Evolutionary conservation across 2,888 invertebrate species (phyloP).

Genomic region (Pediacus dermestoides): DNA sequence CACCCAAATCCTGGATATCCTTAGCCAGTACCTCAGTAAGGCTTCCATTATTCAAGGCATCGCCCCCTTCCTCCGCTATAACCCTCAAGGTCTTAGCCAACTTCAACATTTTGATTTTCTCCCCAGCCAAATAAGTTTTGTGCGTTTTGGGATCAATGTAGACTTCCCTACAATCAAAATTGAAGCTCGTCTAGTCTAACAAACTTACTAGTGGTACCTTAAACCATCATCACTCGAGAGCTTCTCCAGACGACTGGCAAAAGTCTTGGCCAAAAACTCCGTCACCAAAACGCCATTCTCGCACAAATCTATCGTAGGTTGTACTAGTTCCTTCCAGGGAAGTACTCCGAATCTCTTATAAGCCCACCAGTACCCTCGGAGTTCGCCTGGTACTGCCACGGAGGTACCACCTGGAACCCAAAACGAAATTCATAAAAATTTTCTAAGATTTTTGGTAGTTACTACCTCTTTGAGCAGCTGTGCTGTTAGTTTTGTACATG

Average conservation of each 20-base stretch:
- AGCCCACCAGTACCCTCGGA: constrained; percentile 78
- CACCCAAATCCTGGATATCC: constrained; percentile 55
- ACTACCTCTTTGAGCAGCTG: constrained; percentile 2
- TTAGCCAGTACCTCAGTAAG: constrained; percentile 48
- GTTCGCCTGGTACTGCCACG: constrained; percentile 86
- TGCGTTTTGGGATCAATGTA: constrained; percentile 35
- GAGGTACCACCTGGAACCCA: constrained; percentile 68
- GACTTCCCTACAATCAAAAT: constrained; percentile 24
- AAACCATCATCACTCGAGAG: constrained; percentile 28
- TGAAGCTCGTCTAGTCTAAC: neutral
- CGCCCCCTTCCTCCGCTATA: constrained; percentile 54
- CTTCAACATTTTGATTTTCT: constrained; percentile 25
- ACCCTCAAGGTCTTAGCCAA: constrained; percentile 55
- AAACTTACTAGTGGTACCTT: constrained; percentile 31
- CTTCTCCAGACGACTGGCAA: neutral
- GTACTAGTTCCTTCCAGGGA: constrained; percentile 74
- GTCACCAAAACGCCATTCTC: constrained; percentile 68
- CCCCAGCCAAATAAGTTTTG: constrained; percentile 27
- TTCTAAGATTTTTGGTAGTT: neutral
- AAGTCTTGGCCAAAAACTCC: constrained; percentile 35
- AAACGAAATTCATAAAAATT: constrained; percentile 43
- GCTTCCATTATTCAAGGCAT: constrained; percentile 57
- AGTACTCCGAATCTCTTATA: constrained; percentile 69
- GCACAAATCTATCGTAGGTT: constrained; percentile 75
- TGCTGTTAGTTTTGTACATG: constrained; percentile 61